phyloP scores from a whole-genome alignment of 64 coral and sea anemone genomes.

The Hydrozoanthus tunicans region DNA sequence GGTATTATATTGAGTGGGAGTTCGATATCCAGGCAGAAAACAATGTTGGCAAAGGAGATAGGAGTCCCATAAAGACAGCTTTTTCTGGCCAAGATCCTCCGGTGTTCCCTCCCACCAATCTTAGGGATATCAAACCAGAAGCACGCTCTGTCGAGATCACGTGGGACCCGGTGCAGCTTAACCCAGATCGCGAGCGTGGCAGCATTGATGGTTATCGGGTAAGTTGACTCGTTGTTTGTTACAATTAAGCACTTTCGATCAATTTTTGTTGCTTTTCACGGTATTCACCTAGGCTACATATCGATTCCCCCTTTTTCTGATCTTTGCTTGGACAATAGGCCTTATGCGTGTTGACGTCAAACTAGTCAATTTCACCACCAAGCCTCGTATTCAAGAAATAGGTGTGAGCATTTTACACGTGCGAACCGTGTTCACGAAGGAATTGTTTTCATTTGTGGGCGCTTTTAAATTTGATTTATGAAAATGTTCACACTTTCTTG shows the following conservation, averaged over 20 bases:
- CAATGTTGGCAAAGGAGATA: slow-evolving; percentile 26
- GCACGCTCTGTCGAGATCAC: slow-evolving; percentile 63
- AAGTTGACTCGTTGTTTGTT: not conserved
- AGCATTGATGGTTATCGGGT: slow-evolving; percentile 92
- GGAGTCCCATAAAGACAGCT: slow-evolving; percentile 18
- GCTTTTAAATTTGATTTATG: too few species aligned
- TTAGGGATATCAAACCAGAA: not conserved
- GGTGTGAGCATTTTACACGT: too few species aligned
- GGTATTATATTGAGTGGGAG: slow-evolving; percentile 72
- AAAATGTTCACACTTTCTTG: too few species aligned
- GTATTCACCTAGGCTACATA: too few species aligned
- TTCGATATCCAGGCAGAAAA: slow-evolving; percentile 73
- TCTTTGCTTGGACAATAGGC: not conserved
- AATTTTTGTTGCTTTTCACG: not conserved
- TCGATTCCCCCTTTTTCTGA: not conserved
- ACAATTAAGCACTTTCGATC: not conserved
- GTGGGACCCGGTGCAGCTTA: slow-evolving; percentile 60
- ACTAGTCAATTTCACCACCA: too few species aligned
- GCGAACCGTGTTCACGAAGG: too few species aligned
- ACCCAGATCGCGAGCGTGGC: slow-evolving; percentile 2
- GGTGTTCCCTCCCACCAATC: slow-evolving; percentile 7
- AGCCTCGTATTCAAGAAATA: too few species aligned
- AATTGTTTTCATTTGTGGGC: too few species aligned
- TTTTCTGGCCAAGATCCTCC: slow-evolving; percentile 83
- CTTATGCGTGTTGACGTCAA: too few species aligned